A percentile compares a stretch with the other conserved stretches of the same genome.
phyloP scores from a whole-genome alignment of 1,140 invertebrate species.

The Drosophila ercepeae region DNA sequence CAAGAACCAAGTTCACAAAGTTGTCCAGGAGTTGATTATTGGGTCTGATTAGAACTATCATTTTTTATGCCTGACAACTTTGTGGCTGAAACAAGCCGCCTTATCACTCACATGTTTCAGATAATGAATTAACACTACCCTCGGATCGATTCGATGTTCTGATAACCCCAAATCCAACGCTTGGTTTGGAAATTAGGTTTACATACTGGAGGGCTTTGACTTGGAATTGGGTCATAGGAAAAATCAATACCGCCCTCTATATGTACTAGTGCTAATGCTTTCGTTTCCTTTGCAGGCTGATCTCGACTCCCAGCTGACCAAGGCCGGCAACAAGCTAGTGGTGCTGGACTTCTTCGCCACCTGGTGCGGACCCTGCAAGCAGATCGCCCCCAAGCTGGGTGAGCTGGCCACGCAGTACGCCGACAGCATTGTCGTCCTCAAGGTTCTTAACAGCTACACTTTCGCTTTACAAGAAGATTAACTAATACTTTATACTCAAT shows the following conservation, averaged over 20 bases:
- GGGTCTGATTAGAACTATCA: conserved; percentile 12
- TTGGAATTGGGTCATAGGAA: conserved; percentile 4
- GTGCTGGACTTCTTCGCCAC: conserved; percentile 93
- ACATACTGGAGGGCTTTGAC: background rate
- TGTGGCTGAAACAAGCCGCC: background rate
- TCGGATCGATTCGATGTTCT: conserved; percentile 1
- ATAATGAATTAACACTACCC: conserved; percentile 10
- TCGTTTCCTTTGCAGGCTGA: background rate
- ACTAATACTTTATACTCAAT: background rate
- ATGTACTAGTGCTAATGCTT: background rate
- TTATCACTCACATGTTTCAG: conserved; percentile 30
- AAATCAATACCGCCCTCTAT: conserved; percentile 11
- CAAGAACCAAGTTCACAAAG: conserved; percentile 1
- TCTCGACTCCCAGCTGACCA: conserved; percentile 88
- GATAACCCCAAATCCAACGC: conserved; percentile 14
- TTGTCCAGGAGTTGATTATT: background rate
- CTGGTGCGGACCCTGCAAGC: conserved; percentile 97
- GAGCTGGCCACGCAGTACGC: conserved; percentile 86
- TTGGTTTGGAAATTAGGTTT: background rate
- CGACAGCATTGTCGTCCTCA: conserved; percentile 85
- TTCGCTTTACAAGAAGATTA: background rate
- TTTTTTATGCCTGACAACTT: conserved; percentile 32
- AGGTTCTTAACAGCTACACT: conserved; percentile 73
- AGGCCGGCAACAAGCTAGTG: conserved; percentile 92
- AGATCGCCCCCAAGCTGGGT: conserved; percentile 93